These are phyloP conservation scores for Pterostichus madidus DNA, from an alignment of 2,888 invertebrate genomes.

Conservation along the genomic window DNA sequence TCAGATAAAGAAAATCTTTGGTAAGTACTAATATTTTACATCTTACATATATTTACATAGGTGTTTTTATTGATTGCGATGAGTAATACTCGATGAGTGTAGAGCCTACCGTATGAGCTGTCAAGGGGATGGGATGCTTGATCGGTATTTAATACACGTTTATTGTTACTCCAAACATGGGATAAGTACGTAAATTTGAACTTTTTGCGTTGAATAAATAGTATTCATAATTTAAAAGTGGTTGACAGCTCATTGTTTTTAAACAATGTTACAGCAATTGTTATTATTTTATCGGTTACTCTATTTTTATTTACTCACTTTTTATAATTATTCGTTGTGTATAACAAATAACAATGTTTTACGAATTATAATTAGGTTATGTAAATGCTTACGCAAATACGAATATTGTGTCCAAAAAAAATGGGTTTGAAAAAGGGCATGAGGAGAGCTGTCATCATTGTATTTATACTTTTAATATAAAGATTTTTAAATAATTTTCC, in stretches of 20 bases:
- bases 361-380: constrained; percentile 20
- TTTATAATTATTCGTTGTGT: background rate
- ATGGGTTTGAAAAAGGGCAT: background rate
- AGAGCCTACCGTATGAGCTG: constrained; percentile 53
- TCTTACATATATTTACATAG: constrained; percentile 27
- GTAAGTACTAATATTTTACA: constrained; percentile 75
- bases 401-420: constrained; percentile 26
- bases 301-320: background rate
- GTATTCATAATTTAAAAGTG: background rate
- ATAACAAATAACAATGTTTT: background rate
- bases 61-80: constrained; percentile 64
- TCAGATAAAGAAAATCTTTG: constrained; percentile 84
- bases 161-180: constrained; percentile 56
- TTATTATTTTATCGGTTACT: constrained; percentile 3
- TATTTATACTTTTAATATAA: constrained; percentile 8
- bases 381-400: constrained; percentile 29
- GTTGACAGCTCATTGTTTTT: constrained; percentile 35
- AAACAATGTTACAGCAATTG: constrained; percentile 25
- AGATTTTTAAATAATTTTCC: background rate
- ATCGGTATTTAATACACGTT: constrained; percentile 61
- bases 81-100: constrained; percentile 60
- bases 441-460: background rate
- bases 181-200: constrained; percentile 24
- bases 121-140: constrained; percentile 43
- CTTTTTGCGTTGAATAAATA: background rate